Evolutionary conservation across 2,797 vertebrate species (phyloP).

Genomic region (Tadarida brasiliensis): DNA sequence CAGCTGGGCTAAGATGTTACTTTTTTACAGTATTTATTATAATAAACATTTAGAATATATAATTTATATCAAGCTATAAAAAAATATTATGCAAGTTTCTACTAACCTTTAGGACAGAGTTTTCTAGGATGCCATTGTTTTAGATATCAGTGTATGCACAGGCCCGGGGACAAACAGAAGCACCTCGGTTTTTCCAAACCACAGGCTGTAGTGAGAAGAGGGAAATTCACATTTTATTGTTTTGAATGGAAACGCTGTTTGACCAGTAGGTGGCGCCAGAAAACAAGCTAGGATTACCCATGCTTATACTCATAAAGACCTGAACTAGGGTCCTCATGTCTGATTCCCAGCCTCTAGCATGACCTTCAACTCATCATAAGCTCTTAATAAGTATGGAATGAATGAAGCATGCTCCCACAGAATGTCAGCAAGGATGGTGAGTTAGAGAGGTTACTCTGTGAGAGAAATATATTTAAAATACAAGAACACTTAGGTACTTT

Average conservation of each 20-base stretch:
- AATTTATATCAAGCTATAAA: not conserved
- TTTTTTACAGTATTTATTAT: not conserved
- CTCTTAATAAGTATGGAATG: not conserved
- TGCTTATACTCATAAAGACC: accelerated
- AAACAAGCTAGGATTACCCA: conserved; percentile 62
- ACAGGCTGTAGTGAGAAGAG: accelerated
- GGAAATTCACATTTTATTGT: not conserved
- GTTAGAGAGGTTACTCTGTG: not conserved
- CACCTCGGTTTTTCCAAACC: not conserved
- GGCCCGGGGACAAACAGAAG: not conserved
- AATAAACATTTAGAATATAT: conserved; percentile 45
- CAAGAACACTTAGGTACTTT: not conserved
- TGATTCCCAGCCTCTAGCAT: not conserved
- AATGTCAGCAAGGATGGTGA: not conserved
- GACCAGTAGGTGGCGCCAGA: conserved; percentile 86
- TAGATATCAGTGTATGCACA: not conserved
- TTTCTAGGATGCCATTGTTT: not conserved
- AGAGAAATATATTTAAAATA: not conserved
- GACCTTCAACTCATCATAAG: not conserved
- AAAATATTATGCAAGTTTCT: not conserved
- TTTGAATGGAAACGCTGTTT: conserved; percentile 45
- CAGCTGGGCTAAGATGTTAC: too few relatives aligned
- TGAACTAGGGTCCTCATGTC: accelerated
- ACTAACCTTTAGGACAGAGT: not conserved
- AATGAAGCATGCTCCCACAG: not conserved